Evolutionary conservation across 2,113 vertebrate species (phyloP).

Genomic region (Halichoeres trimaculatus): DNA sequence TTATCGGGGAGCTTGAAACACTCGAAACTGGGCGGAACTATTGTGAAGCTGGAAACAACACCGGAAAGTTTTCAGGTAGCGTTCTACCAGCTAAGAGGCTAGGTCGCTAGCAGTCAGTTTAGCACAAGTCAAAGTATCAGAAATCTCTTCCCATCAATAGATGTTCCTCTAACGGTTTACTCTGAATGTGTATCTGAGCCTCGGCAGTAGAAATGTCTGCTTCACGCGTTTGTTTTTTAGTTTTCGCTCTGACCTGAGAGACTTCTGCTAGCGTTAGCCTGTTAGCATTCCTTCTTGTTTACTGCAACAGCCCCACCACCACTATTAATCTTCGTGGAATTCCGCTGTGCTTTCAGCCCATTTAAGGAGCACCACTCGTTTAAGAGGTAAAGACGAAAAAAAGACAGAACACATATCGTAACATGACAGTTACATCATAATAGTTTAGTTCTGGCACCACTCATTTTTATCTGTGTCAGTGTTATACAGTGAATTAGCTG

Average conservation of each 20-base stretch:
- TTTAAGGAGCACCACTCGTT: slow-evolving; percentile 14
- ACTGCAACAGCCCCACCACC: background rate
- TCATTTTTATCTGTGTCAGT: background rate
- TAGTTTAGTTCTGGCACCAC: background rate
- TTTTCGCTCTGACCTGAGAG: slow-evolving; percentile 39
- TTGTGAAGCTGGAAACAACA: accelerated
- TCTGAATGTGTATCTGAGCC: accelerated
- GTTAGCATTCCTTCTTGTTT: slow-evolving; percentile 50
- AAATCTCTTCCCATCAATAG: accelerated
- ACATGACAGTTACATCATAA: background rate
- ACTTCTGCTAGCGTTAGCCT: slow-evolving; percentile 52
- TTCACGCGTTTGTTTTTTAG: background rate
- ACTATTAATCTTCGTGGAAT: slow-evolving; percentile 17
- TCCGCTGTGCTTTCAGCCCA: background rate
- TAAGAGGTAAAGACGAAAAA: slow-evolving; percentile 39
- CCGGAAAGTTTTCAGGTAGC: slow-evolving; percentile 31
- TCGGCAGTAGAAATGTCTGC: slow-evolving; percentile 9
- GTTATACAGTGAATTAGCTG: background rate
- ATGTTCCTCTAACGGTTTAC: background rate
- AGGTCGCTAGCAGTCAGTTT: slow-evolving; percentile 32
- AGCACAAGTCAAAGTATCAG: background rate
- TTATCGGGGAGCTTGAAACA: background rate
- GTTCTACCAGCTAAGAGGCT: slow-evolving; percentile 25
- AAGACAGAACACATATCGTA: background rate
- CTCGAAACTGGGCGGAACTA: slow-evolving; percentile 43